A percentile compares a stretch with the other conserved stretches of the same genome.
These are phyloP conservation scores for Fratercula arctica DNA, from an alignment of 2,797 vertebrate genomes.

Conservation along the genomic window DNA sequence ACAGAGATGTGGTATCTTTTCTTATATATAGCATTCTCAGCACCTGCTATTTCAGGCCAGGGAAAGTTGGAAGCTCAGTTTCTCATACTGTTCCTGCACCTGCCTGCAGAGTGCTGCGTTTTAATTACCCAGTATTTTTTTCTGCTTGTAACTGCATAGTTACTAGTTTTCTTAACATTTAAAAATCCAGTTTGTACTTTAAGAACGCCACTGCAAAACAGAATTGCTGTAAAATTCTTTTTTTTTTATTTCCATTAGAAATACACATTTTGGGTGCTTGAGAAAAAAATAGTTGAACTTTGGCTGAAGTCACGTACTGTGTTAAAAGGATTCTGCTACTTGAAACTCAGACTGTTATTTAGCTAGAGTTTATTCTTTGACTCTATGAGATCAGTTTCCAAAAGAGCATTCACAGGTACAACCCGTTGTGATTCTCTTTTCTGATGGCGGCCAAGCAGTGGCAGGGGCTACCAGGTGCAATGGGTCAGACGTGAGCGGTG, in stretches of 20 bases:
- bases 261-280: not conserved
- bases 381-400: not conserved
- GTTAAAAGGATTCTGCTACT: not conserved
- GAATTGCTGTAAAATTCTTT: not conserved
- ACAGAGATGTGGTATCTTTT: not conserved
- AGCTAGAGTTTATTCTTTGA: not conserved
- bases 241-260: not conserved
- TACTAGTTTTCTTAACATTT: not conserved
- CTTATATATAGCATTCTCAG: not conserved
- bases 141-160: not conserved
- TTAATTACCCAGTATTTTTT: not conserved
- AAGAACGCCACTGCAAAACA: not conserved
- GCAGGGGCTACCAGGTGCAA: not conserved
- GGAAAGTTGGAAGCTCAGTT: not conserved
- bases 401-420: not conserved
- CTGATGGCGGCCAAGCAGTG: not conserved
- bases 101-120: not conserved
- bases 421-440: rapidly evolving
- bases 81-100: not conserved
- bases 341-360: not conserved
- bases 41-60: not conserved
- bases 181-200: not conserved
- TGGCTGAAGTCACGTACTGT: not conserved
- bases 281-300: not conserved
- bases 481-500: rapidly evolving